Base-by-base conservation (phyloP, 2,797 vertebrate genomes). In the Sebastes iracundus region DNA sequence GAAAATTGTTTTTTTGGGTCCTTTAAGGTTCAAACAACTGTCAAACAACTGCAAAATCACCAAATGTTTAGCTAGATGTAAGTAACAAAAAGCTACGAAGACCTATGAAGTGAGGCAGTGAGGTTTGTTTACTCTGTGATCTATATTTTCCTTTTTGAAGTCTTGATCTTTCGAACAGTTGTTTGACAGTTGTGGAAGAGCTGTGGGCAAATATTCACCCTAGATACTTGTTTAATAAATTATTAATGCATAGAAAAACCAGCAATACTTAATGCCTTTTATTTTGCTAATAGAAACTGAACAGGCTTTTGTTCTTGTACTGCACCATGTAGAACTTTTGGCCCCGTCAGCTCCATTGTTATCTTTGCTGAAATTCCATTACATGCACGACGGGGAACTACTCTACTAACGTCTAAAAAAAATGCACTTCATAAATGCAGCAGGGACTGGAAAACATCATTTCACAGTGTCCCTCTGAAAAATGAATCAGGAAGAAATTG, bases 231-330 rank as follows among this genome's bases (percentile, higher is more conserved):
- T 65, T 72, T 35, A 28, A 62, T 79, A 4, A 84, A 76, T 79
- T 68, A 84, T 85, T 72, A 70, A 89, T 75, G 67, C 52, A 20
- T 10, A 71, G 28, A 27, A 27, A 69, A 52, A 80, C 12, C 4
- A 35, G 23, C 14, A 4, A 8, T 22, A 20, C 20, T 81, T 58
- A 81, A 82, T 27, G 63, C 18, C 64, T 79, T 63, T 77, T 59
- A 64, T 52, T 80, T 12, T 33, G 8, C 74, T 66, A 23, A 58
- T 69, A 46, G 13, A 74, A 67, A 75, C 59, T 2, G 49, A 72
- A 49, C 38, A 35, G 61, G 53, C 59, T 62, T 75, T 33, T 71
- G 64, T 56, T 86, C 32, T 66, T 53, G 12, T 32, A 1, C 16
- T 60, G 22, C 49, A 4, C 16, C 67, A 59, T 80, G 74, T 60